Evolutionary conservation across 2,113 vertebrate genomes (phyloP).

Genomic region (Nerophis ophidion): DNA sequence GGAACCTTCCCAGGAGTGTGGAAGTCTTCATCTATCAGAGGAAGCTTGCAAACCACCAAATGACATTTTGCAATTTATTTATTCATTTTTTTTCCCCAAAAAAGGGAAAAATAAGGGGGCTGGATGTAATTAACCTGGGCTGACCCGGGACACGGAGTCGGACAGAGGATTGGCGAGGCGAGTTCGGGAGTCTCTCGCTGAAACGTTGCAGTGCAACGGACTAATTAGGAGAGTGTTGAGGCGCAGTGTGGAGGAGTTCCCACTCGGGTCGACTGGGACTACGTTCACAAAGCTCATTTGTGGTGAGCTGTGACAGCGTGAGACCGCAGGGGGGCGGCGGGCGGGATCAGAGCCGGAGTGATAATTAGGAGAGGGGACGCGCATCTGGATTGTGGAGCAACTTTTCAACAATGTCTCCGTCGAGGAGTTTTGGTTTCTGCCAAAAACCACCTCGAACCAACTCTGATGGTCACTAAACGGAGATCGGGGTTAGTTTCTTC

Average conservation of each 20-base stretch:
- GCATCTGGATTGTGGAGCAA: conserved; percentile 19
- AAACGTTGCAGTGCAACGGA: conserved; percentile 38
- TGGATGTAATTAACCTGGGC: conserved; percentile 46
- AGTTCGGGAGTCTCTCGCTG: conserved; percentile 25
- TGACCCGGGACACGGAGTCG: conserved; percentile 36
- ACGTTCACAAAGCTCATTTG: conserved; percentile 55
- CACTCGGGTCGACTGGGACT: conserved; percentile 38
- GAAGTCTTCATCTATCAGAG: background rate
- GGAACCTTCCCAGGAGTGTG: background rate
- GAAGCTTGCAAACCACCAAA: background rate
- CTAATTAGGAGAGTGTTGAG: conserved; percentile 59
- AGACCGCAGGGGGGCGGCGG: conserved; percentile 30
- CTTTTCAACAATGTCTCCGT: background rate
- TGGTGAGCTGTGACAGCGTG: conserved; percentile 48
- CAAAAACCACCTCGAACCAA: conserved; percentile 36
- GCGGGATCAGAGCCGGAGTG: conserved; percentile 15
- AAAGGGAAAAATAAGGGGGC: conserved; percentile 9
- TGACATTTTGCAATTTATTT: background rate
- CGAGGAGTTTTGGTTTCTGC: conserved; percentile 24
- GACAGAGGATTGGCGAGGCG: conserved; percentile 23
- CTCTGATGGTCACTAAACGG: background rate
- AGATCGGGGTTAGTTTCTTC: no score
- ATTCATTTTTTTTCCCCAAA: conserved; percentile 1
- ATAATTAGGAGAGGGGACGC: conserved; percentile 9
- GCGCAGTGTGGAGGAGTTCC: conserved; percentile 49